phyloP scores from a whole-genome alignment of 2,888 invertebrate genomes.

The Sicus ferrugineus region DNA sequence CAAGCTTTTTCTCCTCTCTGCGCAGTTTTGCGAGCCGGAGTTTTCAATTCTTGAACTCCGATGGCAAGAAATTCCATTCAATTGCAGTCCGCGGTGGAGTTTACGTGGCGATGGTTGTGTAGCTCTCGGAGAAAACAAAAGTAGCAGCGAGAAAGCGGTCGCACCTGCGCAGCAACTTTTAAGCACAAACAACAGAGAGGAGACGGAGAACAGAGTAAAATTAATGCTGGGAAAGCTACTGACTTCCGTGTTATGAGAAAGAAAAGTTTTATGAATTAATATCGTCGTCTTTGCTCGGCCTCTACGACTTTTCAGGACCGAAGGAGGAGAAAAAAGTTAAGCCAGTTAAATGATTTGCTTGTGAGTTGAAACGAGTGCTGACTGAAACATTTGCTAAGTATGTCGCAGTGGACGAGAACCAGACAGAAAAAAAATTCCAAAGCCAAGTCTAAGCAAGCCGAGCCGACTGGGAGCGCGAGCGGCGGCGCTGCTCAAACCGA shows the following conservation, averaged over 20 bases:
- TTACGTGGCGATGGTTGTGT: slow-evolving; percentile 30
- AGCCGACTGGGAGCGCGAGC: slow-evolving; percentile 38
- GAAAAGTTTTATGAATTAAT: neutral
- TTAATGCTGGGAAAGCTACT: too few species aligned
- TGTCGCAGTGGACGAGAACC: slow-evolving; percentile 46
- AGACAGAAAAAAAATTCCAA: slow-evolving; percentile 52
- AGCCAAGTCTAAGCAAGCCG: slow-evolving; percentile 49
- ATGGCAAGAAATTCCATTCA: slow-evolving; percentile 20
- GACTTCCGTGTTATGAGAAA: neutral
- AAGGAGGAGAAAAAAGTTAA: neutral
- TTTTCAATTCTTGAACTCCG: neutral
- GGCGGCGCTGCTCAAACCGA: slow-evolving; percentile 50
- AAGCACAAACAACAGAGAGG: slow-evolving; percentile 3
- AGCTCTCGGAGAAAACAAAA: neutral
- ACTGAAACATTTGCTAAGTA: slow-evolving; percentile 34
- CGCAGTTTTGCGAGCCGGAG: neutral
- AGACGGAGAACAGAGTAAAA: neutral
- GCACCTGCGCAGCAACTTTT: slow-evolving; percentile 19
- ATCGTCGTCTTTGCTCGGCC: too few species aligned
- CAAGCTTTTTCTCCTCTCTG: neutral
- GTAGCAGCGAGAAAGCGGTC: neutral
- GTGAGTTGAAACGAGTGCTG: neutral
- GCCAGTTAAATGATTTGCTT: neutral
- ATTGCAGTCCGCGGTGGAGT: slow-evolving; percentile 18
- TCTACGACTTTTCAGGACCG: neutral